phyloP scores from a whole-genome alignment of 2,113 vertebrate species.

The Microcebus griseorufus region DNA sequence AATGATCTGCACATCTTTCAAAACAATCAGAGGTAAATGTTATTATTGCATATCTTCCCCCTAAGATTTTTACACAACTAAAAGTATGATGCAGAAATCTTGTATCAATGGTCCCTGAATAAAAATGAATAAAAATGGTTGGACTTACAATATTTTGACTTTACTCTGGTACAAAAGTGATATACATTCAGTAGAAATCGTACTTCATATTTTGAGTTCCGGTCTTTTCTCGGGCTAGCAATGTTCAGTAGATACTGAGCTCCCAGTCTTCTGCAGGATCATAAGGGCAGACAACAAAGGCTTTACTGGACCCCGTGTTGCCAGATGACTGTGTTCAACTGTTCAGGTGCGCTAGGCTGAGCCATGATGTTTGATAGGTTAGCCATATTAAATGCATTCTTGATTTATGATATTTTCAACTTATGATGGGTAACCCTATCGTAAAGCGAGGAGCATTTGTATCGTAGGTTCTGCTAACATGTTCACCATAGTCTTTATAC shows the following conservation, averaged over 20 bases:
- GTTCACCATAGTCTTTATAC: accelerated
- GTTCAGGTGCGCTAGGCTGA: neutral
- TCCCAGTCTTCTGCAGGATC: neutral
- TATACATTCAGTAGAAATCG: neutral
- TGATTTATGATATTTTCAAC: neutral
- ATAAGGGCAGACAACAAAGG: neutral
- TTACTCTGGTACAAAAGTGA: neutral
- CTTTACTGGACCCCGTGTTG: neutral
- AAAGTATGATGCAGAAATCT: too few species aligned
- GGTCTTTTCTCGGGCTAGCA: neutral
- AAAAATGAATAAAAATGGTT: too few species aligned
- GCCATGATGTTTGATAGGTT: neutral
- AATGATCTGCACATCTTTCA: neutral
- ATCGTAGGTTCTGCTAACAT: too few species aligned
- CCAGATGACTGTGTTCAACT: neutral
- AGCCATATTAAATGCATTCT: neutral
- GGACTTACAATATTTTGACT: neutral
- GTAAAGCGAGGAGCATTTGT: neutral
- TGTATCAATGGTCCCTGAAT: neutral
- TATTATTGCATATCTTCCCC: neutral
- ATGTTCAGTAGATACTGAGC: neutral
- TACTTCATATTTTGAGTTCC: neutral
- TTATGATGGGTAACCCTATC: neutral
- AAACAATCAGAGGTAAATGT: neutral
- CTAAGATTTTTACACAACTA: neutral